Evolutionary conservation across 2,888 invertebrate species (phyloP).

Genomic region (Formica aserva): DNA sequence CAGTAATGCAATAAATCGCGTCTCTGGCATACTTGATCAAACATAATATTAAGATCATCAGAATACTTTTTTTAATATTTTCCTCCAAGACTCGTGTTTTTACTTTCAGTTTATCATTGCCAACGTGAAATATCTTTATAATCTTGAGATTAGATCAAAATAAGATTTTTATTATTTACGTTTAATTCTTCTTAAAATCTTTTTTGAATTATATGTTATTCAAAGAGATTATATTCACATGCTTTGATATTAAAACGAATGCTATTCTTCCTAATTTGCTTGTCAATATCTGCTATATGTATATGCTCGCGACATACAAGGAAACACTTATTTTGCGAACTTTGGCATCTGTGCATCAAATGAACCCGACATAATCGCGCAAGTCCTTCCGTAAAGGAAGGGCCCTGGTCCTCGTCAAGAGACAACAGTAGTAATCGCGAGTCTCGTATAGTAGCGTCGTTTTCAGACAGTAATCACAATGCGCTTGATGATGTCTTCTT

Average conservation of each 20-base stretch:
- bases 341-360: conserved; percentile 52
- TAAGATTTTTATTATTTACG: neutral
- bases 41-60: neutral
- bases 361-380: conserved; percentile 57
- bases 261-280: neutral
- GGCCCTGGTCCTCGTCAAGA: conserved; percentile 76
- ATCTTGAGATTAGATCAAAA: neutral
- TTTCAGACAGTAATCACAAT: conserved; percentile 78
- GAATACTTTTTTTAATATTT: neutral
- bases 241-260: neutral
- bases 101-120: neutral
- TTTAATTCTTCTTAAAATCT: neutral
- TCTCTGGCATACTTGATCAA: neutral
- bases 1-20: conserved; percentile 5
- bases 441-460: conserved; percentile 39
- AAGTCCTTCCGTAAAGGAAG: conserved; percentile 53
- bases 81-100: conserved; percentile 1
- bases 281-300: neutral
- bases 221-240: conserved; percentile 1
- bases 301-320: neutral
- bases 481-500: conserved; percentile 79
- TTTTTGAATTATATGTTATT: neutral
- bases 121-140: neutral
- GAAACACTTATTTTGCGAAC: neutral
- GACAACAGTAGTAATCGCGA: conserved; percentile 60